Evolutionary conservation across 2,888 invertebrate species (phyloP), one percentile per base, ranked within the genome.

Genomic region (Scaptodrosophila latifasciaeformis): DNA sequence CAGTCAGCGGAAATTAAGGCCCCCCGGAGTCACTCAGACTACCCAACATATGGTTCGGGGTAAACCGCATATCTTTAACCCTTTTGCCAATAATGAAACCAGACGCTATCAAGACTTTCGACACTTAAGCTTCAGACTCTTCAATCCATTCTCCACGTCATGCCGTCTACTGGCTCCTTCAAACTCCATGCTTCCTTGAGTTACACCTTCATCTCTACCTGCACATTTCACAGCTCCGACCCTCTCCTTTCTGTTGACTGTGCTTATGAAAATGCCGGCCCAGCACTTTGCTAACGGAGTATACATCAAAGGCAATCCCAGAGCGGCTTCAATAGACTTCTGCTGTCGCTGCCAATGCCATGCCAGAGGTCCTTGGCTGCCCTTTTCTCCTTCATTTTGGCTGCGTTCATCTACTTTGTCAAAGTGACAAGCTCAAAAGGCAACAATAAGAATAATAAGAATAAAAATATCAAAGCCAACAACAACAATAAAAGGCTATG

Each of bases 261-360:
- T 79, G 57, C 47, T 79, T 76, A 71, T 75, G 76, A 65, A 75
- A 70, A 67, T 42, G 31, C 64, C 64, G 50, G 7, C 21, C 35
- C 29, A 49, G n/a, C 42, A 46, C 5, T 21, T 29, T 29, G 42
- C 13, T 60, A 46, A 49, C 46, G 42, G 34, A 37, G 39, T 46
- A 64, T 53, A 79, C 72, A 79, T 79, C 72, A 74, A 74, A 74
- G 77, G 72, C 55, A 53, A 62, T 70, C 68, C 68, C 68, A 63
- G 52, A 49, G 55, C 46, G 53, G 42, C 47, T 37, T 43, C 63
- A 63, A 63, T 54, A 49, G 24, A 24, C 4, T 24, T 5, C 24
- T 3, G 24, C 4, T 3, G 24, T 24, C 24, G n/a, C n/a, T n/a
- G n/a, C n/a, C n/a, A n/a, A n/a, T n/a, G n/a, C n/a, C n/a, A n/a